Evolutionary conservation across 1,140 invertebrate species (phyloP).

Genomic region (Chymomyza costata): DNA sequence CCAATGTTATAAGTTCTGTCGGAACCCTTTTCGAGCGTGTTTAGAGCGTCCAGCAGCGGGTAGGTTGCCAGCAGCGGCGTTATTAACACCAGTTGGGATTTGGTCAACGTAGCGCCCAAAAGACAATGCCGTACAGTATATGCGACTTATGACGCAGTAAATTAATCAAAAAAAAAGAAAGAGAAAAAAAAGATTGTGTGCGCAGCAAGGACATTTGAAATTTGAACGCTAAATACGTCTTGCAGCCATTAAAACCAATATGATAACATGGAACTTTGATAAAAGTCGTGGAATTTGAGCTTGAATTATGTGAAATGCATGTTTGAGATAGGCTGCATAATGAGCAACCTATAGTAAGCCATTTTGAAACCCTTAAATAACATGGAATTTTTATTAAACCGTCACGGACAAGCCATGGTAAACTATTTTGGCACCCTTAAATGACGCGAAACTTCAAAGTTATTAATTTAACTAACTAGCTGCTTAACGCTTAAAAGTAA

Average conservation of each 20-base stretch:
- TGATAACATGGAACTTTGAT: conserved; percentile 5
- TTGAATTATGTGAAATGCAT: too few relatives aligned
- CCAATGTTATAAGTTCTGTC: too few relatives aligned
- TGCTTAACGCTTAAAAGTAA: too few relatives aligned
- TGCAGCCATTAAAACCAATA: too few relatives aligned
- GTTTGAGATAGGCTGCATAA: not conserved
- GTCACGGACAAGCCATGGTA: not conserved
- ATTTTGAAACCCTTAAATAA: not conserved
- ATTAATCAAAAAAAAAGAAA: conserved; percentile 3
- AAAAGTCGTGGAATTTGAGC: too few relatives aligned
- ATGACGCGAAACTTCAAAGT: conserved; percentile 1
- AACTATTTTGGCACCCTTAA: not conserved
- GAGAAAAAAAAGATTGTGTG: too few relatives aligned
- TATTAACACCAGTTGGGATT: too few relatives aligned
- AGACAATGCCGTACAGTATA: not conserved
- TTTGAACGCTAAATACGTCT: too few relatives aligned
- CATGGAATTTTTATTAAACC: conserved; percentile 11
- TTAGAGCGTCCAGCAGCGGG: conserved; percentile 20
- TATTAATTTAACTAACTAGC: too few relatives aligned
- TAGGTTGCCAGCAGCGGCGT: too few relatives aligned
- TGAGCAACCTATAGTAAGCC: not conserved
- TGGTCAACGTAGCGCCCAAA: conserved; percentile 2
- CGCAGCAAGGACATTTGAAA: too few relatives aligned
- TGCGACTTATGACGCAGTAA: conserved; percentile 7
- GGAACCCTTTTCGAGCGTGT: too few relatives aligned